Evolutionary conservation across 2,888 invertebrate genomes (phyloP).

Genomic region (Ceramica pisi): DNA sequence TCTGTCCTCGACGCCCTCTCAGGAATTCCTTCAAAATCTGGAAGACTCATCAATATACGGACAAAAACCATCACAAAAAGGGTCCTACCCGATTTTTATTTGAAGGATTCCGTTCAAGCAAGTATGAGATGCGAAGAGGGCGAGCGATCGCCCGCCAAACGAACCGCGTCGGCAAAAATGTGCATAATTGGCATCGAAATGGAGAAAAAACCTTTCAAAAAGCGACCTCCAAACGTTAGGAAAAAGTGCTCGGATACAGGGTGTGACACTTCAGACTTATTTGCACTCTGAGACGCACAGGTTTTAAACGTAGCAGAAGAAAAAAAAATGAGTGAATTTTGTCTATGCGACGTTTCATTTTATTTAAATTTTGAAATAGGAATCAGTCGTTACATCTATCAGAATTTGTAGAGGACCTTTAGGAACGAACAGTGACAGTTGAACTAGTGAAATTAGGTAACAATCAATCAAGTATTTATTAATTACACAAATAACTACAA

Average conservation of each 20-base stretch:
- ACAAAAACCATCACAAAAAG: conserved; percentile 88
- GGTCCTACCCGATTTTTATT: conserved; percentile 86
- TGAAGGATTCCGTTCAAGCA: conserved; percentile 87
- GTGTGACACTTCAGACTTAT: conserved; percentile 64
- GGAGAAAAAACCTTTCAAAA: conserved; percentile 88
- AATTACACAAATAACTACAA: too few species aligned
- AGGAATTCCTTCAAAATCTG: conserved; percentile 86
- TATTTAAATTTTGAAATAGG: conserved; percentile 9
- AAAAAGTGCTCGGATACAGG: conserved; percentile 89
- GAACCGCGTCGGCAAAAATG: conserved; percentile 89
- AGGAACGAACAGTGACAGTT: background rate
- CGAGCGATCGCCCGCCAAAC: conserved; percentile 81
- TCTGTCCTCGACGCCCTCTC: conserved; percentile 72
- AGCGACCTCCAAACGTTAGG: conserved; percentile 88
- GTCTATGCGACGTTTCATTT: background rate
- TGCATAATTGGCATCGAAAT: conserved; percentile 88
- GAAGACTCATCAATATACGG: conserved; percentile 86
- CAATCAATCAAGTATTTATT: background rate
- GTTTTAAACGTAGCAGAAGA: background rate
- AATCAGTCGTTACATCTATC: background rate
- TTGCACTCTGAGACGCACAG: background rate
- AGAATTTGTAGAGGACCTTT: background rate
- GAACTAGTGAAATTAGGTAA: background rate
- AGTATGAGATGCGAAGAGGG: conserved; percentile 79
- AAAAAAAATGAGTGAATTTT: background rate